Evolutionary conservation across 2,888 invertebrate genomes (phyloP).

Genomic region (Pristionchus exspectatus): DNA sequence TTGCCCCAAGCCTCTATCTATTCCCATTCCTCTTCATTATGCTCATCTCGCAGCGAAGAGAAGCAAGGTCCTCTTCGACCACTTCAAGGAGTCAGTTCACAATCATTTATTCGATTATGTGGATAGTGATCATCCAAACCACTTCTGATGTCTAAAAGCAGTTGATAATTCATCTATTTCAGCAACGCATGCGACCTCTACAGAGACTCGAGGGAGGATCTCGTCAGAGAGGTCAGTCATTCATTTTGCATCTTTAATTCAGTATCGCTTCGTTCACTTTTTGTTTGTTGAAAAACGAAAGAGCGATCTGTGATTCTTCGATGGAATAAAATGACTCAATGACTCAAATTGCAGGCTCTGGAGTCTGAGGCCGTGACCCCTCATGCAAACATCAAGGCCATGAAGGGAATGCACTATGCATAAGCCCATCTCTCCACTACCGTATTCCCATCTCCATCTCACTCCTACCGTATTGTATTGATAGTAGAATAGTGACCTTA

Average conservation of each 20-base stretch:
- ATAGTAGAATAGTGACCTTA: not conserved
- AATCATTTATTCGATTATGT: not conserved
- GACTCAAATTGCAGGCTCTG: not conserved
- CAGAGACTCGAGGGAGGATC: slow-evolving; percentile 36
- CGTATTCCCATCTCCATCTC: not conserved
- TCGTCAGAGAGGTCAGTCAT: slow-evolving; percentile 23
- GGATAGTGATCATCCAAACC: too few species aligned
- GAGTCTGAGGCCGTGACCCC: slow-evolving; percentile 4
- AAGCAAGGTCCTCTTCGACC: slow-evolving; percentile 36
- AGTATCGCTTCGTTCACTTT: too few species aligned
- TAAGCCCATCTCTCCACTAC: not conserved
- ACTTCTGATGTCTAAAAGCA: not conserved
- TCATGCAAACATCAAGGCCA: slow-evolving; percentile 7
- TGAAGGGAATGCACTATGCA: slow-evolving; percentile 34
- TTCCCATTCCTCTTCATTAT: slow-evolving; percentile 80
- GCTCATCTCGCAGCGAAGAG: slow-evolving; percentile 63
- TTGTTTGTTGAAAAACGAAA: not conserved
- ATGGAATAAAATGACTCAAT: not conserved
- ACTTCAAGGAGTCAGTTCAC: slow-evolving; percentile 32
- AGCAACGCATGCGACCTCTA: slow-evolving; percentile 24
- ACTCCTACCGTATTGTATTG: not conserved
- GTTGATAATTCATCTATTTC: not conserved
- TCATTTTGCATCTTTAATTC: too few species aligned
- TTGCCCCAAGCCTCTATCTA: slow-evolving; percentile 84
- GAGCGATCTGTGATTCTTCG: not conserved